Conservation (phyloP, 1,140 invertebrate genomes). For the Anoplolepis gracilipes region DNA sequence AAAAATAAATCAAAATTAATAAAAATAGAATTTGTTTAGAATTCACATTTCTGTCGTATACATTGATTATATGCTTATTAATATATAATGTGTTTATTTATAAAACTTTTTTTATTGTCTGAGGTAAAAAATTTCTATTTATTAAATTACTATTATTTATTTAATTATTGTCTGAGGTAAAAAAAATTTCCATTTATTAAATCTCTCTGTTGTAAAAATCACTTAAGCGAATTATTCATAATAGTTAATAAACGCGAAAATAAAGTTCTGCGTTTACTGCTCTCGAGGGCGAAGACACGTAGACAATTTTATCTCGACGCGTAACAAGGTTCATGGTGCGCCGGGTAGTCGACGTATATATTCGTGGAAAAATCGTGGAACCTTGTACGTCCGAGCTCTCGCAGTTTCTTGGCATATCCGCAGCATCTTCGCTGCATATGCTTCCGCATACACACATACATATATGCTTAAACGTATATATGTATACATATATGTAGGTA, state of each 20-base stretch:
- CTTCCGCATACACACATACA: not conserved
- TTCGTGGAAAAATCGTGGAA: constrained; percentile 49
- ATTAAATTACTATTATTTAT: no score
- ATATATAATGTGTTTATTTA: not conserved
- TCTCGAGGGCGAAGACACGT: not conserved
- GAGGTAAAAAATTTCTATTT: not conserved
- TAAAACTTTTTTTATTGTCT: no score
- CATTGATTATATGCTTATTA: not conserved
- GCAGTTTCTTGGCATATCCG: constrained; percentile 49
- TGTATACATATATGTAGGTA: no score
- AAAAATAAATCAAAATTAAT: not conserved
- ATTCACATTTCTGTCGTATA: not conserved
- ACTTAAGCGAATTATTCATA: not conserved
- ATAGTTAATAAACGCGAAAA: constrained; percentile 2
- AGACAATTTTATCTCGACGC: constrained; percentile 33
- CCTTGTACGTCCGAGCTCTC: constrained; percentile 26
- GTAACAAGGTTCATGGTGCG: constrained; percentile 22
- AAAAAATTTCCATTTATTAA: not conserved
- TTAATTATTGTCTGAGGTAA: not conserved
- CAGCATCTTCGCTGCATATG: constrained; percentile 34
- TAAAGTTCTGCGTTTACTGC: constrained; percentile 11
- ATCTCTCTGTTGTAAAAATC: not conserved
- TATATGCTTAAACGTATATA: not conserved
- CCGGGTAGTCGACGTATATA: constrained; percentile 26
- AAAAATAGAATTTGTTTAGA: not conserved